Conservation (phyloP, 2,888 invertebrate species). For the Eledone cirrhosa region DNA sequence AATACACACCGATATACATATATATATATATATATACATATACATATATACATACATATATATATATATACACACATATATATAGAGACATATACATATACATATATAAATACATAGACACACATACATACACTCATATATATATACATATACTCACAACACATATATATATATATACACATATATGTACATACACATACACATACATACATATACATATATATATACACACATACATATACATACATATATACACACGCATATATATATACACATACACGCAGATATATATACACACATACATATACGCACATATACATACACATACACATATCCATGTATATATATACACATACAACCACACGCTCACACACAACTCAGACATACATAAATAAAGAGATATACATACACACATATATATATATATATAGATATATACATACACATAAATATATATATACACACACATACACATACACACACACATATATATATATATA, state of each 20-base stretch:
- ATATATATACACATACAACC: too few species aligned
- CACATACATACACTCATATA: neutral
- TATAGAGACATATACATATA: neutral
- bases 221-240: neutral
- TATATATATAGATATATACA: too few species aligned
- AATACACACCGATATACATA: too few species aligned
- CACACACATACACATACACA: too few species aligned
- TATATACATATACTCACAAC: neutral
- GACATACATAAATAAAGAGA: too few species aligned
- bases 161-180: neutral
- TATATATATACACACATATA: neutral
- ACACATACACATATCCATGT: too few species aligned
- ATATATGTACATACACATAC: neutral
- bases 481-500: too few species aligned
- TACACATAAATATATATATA: too few species aligned
- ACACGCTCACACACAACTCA: too few species aligned
- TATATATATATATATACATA: neutral
- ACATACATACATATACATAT: neutral
- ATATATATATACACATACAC: neutral
- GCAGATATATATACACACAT: neutral
- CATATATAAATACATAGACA: conserved; percentile 1
- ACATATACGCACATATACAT: neutral
- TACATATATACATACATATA: neutral
- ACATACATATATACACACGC: neutral
- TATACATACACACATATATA: too few species aligned